phyloP scores from a whole-genome alignment of 2,888 invertebrate species.

The Archips crataeganus region DNA sequence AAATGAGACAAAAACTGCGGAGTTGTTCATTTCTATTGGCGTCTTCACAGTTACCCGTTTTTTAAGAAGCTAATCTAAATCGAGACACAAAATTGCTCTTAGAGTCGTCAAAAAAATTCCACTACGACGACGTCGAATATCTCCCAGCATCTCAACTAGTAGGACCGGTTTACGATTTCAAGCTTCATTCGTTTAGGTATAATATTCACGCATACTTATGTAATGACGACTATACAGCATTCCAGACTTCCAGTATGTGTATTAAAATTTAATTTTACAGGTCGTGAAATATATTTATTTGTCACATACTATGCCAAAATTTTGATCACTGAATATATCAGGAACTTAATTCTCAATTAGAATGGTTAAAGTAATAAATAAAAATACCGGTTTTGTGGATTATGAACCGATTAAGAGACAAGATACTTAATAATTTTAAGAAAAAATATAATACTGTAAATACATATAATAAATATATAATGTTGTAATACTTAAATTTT shows the following conservation, averaged over 20 bases:
- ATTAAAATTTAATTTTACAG: neutral
- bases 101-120: conserved; percentile 70
- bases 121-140: conserved; percentile 53
- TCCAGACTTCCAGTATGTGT: conserved; percentile 12
- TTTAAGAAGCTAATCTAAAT: conserved; percentile 21
- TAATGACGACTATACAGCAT: conserved; percentile 34
- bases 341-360: no score
- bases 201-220: conserved; percentile 40
- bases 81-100: conserved; percentile 47
- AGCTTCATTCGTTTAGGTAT: conserved; percentile 50
- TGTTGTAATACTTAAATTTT: neutral
- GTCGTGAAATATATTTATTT: neutral
- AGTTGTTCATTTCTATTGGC: conserved; percentile 22
- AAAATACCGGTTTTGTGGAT: no score
- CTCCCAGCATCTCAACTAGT: conserved; percentile 59
- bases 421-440: no score
- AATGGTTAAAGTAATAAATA: no score
- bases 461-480: no score
- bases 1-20: conserved; percentile 2
- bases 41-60: conserved; percentile 32
- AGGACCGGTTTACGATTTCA: conserved; percentile 70
- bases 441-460: no score
- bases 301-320: neutral
- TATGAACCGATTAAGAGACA: no score
- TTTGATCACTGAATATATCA: no score